Base-by-base conservation (phyloP, 2,797 vertebrate genomes). In the Eulemur rubriventer region DNA sequence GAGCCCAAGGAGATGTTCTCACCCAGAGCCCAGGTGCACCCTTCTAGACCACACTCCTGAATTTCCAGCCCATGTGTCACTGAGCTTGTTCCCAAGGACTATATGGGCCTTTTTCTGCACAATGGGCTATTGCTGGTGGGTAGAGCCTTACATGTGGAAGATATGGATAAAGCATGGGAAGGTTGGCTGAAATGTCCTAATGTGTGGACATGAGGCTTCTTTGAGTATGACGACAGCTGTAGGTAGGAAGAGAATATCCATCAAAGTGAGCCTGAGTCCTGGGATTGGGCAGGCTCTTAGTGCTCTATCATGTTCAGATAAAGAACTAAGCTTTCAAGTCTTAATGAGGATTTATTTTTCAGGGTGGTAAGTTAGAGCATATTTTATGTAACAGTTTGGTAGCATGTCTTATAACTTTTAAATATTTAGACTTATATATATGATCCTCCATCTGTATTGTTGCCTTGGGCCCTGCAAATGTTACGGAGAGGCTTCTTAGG, bases 321-420 rank as follows among this genome's bases (percentile, higher is more conserved):
- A 95, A 18, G 10, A 89, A 28, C 14, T n/a, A 67, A 65, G 26
- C 17, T 72, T 84, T 24, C 33, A 30, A 12, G 41, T 38, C 75
- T 89, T 59, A 69, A 84, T 75, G 61, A 92, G 76, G 80, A 85
- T 81, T 41, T 86, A 89, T 84, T 92, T 87, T 35, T 76, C 50
- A 80, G 70, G 11, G 33, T 70, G n/a, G 33, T 83, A 70, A 65
- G 30, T 50, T 50, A 79, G 48, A 88, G 46, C 14, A 41, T 82
- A 59, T 84, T 72, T 88, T 52, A 50, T 35, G 8, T 41, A 72
- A 76, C 48, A 81, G 65, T 87, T 95, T 88, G 14, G 41, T 59
- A 52, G 16, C 33, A 73, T 91, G 48, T 70, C 30, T 33, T 46
- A 70, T 70, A 87, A 73, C 38, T 86, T 86, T 46, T 12, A 91